Evolutionary conservation across 1,140 invertebrate species (phyloP), one percentile per base, ranked within the genome.

Genomic region (Antheraea pernyi): DNA sequence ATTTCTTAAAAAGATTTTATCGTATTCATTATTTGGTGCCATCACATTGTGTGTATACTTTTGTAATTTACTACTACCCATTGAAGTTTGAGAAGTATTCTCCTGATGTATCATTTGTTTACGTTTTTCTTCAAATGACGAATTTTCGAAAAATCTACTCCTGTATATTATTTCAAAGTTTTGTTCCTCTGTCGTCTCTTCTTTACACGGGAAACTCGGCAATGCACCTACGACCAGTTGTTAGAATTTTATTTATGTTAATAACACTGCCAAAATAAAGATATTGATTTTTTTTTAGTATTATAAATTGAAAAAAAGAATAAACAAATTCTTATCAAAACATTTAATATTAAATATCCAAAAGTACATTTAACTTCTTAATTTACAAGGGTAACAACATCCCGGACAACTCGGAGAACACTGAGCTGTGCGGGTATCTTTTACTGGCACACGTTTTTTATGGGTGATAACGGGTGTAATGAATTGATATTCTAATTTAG

Each of bases 401-500:
- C 69, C 37, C 10, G 79, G 39, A 68, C 79, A 83, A 7, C 70
- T 73, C 7, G 80, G 77, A 7, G 78, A 61, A 73, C 85, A 90
- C 70, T 91, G 89, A 0, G 87, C 83, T 19, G 85, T 83, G n/a
- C 88, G 83, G 0, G 80, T 84, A 67, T 91, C 87, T 66, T 42
- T 82, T 0, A 84, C 78, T n/a, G 88, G 86, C 36, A 89, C 70
- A 13, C 74, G 61, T 77, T 81, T 88, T 63, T 86, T 80, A 18
- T 79, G 72, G 18, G 76, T 80, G 11, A 67, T 39, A 13, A 79
- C 76, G 13, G 90, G 90, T 63, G 87, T 92, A 36, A 92, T 81
- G 73, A 92, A 92, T 30, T 91, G 86, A 74, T 89, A 91, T 71
- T 92, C 89, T 48, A 92, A 65, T 72, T 90, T 92, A 7, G 87